Percentiles rank a stretch among this genome's conserved stretches.
These are phyloP conservation scores for Tautogolabrus adspersus DNA, from an alignment of 2,113 vertebrate genomes.

Conservation along the genomic window DNA sequence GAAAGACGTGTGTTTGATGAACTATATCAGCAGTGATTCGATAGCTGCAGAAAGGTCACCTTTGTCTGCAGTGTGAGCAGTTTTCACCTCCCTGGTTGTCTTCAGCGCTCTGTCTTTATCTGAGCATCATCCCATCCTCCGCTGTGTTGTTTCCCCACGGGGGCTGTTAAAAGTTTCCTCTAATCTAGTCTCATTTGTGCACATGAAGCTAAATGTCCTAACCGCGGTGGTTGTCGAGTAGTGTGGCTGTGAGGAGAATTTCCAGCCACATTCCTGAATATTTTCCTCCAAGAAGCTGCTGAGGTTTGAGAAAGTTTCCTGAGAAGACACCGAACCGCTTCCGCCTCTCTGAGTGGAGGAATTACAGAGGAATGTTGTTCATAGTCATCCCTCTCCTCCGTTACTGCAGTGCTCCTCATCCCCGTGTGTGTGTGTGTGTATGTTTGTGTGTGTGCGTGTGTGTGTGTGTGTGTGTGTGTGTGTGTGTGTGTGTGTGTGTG, in stretches of 20 bases:
- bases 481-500: too few relatives aligned
- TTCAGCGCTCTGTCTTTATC: too few relatives aligned
- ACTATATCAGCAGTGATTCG: too few relatives aligned
- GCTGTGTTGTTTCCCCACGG: background rate
- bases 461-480: background rate
- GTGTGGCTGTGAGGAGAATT: constrained; percentile 1
- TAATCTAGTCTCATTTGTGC: constrained; percentile 5
- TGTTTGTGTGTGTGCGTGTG: background rate
- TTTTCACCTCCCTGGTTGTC: too few relatives aligned
- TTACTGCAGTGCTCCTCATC: constrained; percentile 3
- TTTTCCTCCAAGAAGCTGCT: constrained; percentile 27
- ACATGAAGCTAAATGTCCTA: constrained; percentile 1
- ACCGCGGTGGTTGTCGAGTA: constrained; percentile 11
- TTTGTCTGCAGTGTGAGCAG: too few relatives aligned
- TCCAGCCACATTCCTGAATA: constrained; percentile 34
- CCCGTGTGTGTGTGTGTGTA: background rate
- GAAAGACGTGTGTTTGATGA: too few relatives aligned
- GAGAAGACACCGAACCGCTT: constrained; percentile 54
- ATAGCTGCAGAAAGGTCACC: too few relatives aligned
- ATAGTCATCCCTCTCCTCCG: constrained; percentile 38
- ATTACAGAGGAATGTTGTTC: constrained; percentile 69
- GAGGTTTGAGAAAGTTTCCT: constrained; percentile 38
- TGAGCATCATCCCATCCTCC: background rate
- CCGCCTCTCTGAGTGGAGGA: constrained; percentile 54
- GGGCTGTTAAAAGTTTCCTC: background rate